A percentile compares a stretch with the other conserved stretches of the same genome.
phyloP scores from a whole-genome alignment of 2,888 invertebrate species.

The Tachina lurida region DNA sequence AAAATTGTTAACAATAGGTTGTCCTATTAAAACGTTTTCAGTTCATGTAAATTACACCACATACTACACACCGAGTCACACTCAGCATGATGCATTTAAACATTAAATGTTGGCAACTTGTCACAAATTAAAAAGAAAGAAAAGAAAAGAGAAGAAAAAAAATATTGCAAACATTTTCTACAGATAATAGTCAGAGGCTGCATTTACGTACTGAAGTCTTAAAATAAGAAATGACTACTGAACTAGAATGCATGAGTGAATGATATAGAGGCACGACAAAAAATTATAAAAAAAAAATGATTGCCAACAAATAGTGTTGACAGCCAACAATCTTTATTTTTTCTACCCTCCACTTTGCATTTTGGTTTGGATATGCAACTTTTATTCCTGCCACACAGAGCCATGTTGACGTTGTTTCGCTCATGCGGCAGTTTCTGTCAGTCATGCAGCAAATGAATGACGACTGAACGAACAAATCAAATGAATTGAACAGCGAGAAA shows the following conservation, averaged over 20 bases:
- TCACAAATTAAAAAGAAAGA: slow-evolving; percentile 63
- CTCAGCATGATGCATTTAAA: slow-evolving; percentile 65
- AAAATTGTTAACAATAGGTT: slow-evolving; percentile 49
- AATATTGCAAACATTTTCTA: slow-evolving; percentile 9
- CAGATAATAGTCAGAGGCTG: slow-evolving; percentile 32
- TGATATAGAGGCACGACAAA: slow-evolving; percentile 49
- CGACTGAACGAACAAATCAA: slow-evolving; percentile 58
- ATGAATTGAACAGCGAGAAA: slow-evolving; percentile 52
- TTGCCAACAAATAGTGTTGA: slow-evolving; percentile 63
- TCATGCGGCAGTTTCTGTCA: slow-evolving; percentile 46
- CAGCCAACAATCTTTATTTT: slow-evolving; percentile 64
- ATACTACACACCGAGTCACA: slow-evolving; percentile 32
- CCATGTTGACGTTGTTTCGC: background rate
- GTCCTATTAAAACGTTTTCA: slow-evolving; percentile 45
- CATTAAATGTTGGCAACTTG: slow-evolving; percentile 69
- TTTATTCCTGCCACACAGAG: slow-evolving; percentile 38
- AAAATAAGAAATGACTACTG: slow-evolving; percentile 51
- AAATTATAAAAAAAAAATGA: background rate
- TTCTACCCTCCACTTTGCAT: slow-evolving; percentile 4
- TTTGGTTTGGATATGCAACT: slow-evolving; percentile 37
- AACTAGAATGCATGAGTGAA: slow-evolving; percentile 46
- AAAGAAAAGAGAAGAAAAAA: slow-evolving; percentile 5
- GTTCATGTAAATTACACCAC: slow-evolving; percentile 57
- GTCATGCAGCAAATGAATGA: slow-evolving; percentile 63
- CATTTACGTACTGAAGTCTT: slow-evolving; percentile 41